Evolutionary conservation across 1,140 invertebrate species (phyloP), one percentile per base, ranked within the genome.

Genomic region (Drosophila repletoides): DNA sequence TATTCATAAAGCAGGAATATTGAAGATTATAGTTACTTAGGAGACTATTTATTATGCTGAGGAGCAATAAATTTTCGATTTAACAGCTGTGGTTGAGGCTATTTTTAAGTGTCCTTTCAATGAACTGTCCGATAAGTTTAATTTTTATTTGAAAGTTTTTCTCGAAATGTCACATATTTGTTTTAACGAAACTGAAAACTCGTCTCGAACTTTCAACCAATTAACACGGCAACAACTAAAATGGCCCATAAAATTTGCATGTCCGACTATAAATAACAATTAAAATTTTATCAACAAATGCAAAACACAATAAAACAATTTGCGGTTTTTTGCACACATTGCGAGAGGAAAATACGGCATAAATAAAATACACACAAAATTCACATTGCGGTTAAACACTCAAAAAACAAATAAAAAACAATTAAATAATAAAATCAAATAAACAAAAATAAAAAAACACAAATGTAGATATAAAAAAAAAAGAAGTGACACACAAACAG

Each of bases 271-370:
- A 79, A 75, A 86, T 75, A 86, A 79, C 64, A 79, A 68, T 86
- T 86, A 59, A 75, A 67, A 52, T 52, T 53, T 38, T 17, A 71
- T 52, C 21, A 45, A 51, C 56, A 60, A 58, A 45, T 12, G 24
- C 49, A 58, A 45, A 55, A 41, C 26, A 45, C 26, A 56, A 59
- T 84, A 84, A 84, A 83, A 83, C 79, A 65, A 71, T 79, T 86
- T 84, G 79, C 51, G 75, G 74, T 74, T 71, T 59, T 51, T 43
- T 51, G 15, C 43, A 53, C 51, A 53, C 36, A 67, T 53, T 56
- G 33, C 10, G 31, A 48, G 3, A 40, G 26, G 29, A 45, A 64
- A 34, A 29, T 70, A 41, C 49, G 51, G 36, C 51, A 58, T 53
- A 60, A 64, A 53, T 40, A 77, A 56, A 59, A 58, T 41, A 40